These are phyloP conservation scores for Notospermus geniculatus DNA, from an alignment of 1,140 invertebrate species.

Conservation along the genomic window DNA sequence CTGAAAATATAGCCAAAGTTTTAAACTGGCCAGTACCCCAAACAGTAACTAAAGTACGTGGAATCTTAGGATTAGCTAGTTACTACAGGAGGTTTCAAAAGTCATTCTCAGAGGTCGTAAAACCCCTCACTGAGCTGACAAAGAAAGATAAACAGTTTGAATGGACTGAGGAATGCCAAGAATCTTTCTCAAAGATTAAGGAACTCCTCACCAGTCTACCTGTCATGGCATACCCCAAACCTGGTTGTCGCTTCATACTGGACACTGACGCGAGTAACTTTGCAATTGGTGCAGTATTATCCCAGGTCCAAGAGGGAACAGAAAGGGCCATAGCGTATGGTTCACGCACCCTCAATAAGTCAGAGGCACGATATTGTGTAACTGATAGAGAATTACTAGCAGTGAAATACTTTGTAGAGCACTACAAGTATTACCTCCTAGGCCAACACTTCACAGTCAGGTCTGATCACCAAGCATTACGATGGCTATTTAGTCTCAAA, in stretches of 20 bases:
- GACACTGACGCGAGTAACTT: constrained; percentile 54
- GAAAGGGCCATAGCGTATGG: constrained; percentile 19
- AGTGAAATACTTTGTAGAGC: too few relatives aligned
- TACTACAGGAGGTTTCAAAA: constrained; percentile 26
- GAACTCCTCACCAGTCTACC: constrained; percentile 10
- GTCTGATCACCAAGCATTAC: too few relatives aligned
- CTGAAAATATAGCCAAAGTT: constrained; percentile 35
- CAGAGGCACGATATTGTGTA: constrained; percentile 26
- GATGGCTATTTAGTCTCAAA: too few relatives aligned
- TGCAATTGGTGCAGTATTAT: constrained; percentile 51
- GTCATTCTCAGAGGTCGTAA: constrained; percentile 16
- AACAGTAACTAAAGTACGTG: constrained; percentile 26
- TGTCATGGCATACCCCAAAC: constrained; percentile 35
- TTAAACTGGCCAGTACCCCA: constrained; percentile 34
- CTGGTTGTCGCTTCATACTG: constrained; percentile 40
- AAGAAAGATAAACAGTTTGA: constrained; percentile 21
- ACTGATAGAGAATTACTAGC: constrained; percentile 29
- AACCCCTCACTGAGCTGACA: constrained; percentile 15
- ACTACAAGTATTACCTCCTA: too few relatives aligned
- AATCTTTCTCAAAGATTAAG: constrained; percentile 20
- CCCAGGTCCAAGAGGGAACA: constrained; percentile 42
- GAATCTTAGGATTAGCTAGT: constrained; percentile 31
- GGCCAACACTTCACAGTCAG: too few relatives aligned
- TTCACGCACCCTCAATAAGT: constrained; percentile 17
- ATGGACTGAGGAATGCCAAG: constrained; percentile 17